These are phyloP conservation scores for Enteromius unitaeniatus DNA, from an alignment of 2,797 vertebrate genomes.

Conservation along the genomic window DNA sequence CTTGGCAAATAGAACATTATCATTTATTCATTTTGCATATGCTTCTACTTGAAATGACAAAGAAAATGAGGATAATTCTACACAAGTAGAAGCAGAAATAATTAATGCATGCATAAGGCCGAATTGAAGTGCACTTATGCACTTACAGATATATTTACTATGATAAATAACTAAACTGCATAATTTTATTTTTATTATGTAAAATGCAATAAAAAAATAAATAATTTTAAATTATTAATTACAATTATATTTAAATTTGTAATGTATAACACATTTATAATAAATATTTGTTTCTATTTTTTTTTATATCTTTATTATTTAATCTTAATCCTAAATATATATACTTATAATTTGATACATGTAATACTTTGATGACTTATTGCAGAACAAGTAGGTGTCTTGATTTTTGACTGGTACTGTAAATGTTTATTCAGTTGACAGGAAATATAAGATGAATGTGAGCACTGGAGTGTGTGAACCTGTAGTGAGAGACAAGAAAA, in stretches of 20 bases:
- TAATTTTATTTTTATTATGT: neutral
- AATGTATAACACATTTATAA: neutral
- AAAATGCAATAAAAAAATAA: neutral
- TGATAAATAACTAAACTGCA: neutral
- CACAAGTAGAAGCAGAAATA: neutral
- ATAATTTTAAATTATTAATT: neutral
- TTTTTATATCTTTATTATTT: neutral
- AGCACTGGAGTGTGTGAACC: conserved; percentile 28
- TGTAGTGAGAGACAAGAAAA: conserved; percentile 40
- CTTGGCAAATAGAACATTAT: neutral
- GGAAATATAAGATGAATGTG: conserved; percentile 50
- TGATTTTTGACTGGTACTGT: conserved; percentile 17
- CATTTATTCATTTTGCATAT: conserved; percentile 8
- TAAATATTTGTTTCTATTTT: neutral
- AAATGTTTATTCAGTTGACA: conserved; percentile 47
- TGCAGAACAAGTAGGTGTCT: neutral
- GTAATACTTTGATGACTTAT: conserved; percentile 3
- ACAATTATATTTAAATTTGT: neutral
- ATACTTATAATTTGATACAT: neutral
- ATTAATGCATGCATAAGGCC: neutral
- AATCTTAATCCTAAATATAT: neutral
- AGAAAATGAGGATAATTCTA: neutral
- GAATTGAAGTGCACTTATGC: neutral
- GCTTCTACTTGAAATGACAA: neutral
- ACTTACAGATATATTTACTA: neutral